A percentile compares a stretch with the other conserved stretches of the same genome.
These are phyloP conservation scores for Leptopterna dolabrata DNA, from an alignment of 2,888 invertebrate genomes.

Conservation along the genomic window DNA sequence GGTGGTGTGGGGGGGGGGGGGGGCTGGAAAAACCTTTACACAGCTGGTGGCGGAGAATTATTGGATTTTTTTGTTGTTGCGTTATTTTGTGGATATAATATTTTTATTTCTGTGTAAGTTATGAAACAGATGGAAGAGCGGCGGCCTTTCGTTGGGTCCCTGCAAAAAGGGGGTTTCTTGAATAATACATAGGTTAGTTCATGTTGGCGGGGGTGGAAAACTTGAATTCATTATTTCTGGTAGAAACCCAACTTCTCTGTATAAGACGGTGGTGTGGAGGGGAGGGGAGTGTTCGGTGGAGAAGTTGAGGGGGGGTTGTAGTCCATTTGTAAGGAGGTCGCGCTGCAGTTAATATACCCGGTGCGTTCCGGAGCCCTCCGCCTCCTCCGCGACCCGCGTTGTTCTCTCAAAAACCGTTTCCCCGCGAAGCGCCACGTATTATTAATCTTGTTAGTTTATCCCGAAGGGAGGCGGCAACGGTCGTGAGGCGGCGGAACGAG, in stretches of 20 bases:
- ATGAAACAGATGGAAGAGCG: neutral
- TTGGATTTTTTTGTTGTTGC: no score
- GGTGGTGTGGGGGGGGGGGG: no score
- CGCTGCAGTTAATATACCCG: conserved; percentile 39
- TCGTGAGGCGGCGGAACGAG: neutral
- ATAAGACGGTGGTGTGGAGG: neutral
- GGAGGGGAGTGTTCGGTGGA: neutral
- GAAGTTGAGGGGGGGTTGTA: neutral
- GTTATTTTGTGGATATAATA: no score
- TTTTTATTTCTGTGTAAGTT: neutral
- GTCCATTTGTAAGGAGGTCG: conserved; percentile 33
- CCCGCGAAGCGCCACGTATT: conserved; percentile 31
- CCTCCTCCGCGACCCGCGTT: neutral
- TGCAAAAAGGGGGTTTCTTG: neutral
- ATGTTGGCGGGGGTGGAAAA: neutral
- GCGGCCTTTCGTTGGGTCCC: neutral
- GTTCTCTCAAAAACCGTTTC: conserved; percentile 40
- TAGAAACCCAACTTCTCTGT: neutral
- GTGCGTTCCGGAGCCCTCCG: conserved; percentile 4
- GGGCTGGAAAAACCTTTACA: no score
- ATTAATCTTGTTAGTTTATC: conserved; percentile 42
- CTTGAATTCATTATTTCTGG: conserved; percentile 19
- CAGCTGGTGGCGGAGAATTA: no score
- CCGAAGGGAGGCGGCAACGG: neutral
- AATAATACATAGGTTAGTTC: conserved; percentile 1